Base-by-base conservation (phyloP, 2,113 vertebrate species). In the Heterocephalus glaber region DNA sequence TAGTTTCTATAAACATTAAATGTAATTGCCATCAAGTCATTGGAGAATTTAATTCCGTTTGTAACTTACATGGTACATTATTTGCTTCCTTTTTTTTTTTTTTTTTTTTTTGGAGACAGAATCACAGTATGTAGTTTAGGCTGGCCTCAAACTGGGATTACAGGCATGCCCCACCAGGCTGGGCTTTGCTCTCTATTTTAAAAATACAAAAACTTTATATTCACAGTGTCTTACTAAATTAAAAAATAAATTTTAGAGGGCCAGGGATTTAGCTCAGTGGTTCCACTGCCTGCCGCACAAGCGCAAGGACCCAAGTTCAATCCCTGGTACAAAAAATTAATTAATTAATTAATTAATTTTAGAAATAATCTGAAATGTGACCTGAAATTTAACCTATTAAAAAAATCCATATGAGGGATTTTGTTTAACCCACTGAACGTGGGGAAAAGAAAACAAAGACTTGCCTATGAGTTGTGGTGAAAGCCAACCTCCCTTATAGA, bases 201-300 rank as follows among this genome's bases (percentile, higher is more conserved):
- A 96, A 87, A 79, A 79, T 79, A 8, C 14, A 74, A 63, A 84
- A 86, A 16, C 26, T 94, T 35, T 61, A 2, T 72, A 61, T 56
- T 93, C 47, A 68, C 2, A 60, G 2, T 83, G 33, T 82, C 35
- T 97, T 95, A 72, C 26, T 89, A 49, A 26, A 70, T 90, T 66
- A 92, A 76, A 77, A 4, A 52, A 58, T 95, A 41, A n/a, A 93
- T 92, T 83, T 97, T 79, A 76, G 38, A 97, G 96, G 28, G n/a
- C n/a, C n/a, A n/a, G n/a, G n/a, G n/a, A n/a, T n/a, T n/a, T n/a
- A n/a, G n/a, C n/a, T n/a, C n/a, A n/a, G n/a, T n/a, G n/a, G n/a
- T n/a, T n/a, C n/a, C n/a, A n/a, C n/a, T n/a, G n/a, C n/a, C n/a
- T n/a, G n/a, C n/a, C n/a, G n/a, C n/a, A n/a, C n/a, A n/a, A n/a